These are phyloP conservation scores for Chymomyza procnemis DNA, from an alignment of 2,888 invertebrate species.

Conservation along the genomic window DNA sequence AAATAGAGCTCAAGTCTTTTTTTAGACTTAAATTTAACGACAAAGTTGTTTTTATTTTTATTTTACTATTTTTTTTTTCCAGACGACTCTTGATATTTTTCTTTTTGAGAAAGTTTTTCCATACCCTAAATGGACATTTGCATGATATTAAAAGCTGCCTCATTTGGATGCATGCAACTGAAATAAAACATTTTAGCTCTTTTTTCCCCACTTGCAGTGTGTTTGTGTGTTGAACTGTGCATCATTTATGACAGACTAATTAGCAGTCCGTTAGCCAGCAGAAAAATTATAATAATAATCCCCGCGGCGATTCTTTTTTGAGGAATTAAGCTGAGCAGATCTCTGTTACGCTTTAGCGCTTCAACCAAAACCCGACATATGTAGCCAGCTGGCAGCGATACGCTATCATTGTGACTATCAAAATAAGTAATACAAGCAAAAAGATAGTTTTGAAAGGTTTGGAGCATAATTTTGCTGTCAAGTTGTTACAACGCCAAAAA, in stretches of 20 bases:
- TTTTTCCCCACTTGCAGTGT: slow-evolving; percentile 30
- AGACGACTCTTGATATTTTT: slow-evolving; percentile 15
- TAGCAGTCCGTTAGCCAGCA: slow-evolving; percentile 48
- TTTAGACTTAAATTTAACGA: slow-evolving; percentile 30
- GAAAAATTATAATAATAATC: slow-evolving; percentile 12
- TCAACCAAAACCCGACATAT: slow-evolving; percentile 64
- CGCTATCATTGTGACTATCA: slow-evolving; percentile 4
- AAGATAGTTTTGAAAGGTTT: neutral
- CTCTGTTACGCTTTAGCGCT: slow-evolving; percentile 59
- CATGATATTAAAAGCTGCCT: slow-evolving; percentile 48
- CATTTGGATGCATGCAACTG: slow-evolving; percentile 17
- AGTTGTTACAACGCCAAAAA: neutral
- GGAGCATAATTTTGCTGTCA: neutral
- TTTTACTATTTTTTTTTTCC: neutral
- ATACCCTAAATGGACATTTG: slow-evolving; percentile 43
- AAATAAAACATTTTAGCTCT: slow-evolving; percentile 29
- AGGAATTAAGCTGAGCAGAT: slow-evolving; percentile 55
- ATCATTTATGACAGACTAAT: slow-evolving; percentile 62
- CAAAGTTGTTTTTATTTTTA: slow-evolving; percentile 11
- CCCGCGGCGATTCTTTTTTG: slow-evolving; percentile 37
- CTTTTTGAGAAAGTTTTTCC: slow-evolving; percentile 53
- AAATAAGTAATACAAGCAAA: neutral
- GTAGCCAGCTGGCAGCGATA: slow-evolving; percentile 29
- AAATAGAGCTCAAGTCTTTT: neutral
- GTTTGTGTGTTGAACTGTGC: slow-evolving; percentile 41